Percentiles rank a stretch among this genome's conserved stretches.
These are phyloP conservation scores for Rhizoglyphus robini DNA, from an alignment of 1,140 invertebrate genomes.

Conservation along the genomic window DNA sequence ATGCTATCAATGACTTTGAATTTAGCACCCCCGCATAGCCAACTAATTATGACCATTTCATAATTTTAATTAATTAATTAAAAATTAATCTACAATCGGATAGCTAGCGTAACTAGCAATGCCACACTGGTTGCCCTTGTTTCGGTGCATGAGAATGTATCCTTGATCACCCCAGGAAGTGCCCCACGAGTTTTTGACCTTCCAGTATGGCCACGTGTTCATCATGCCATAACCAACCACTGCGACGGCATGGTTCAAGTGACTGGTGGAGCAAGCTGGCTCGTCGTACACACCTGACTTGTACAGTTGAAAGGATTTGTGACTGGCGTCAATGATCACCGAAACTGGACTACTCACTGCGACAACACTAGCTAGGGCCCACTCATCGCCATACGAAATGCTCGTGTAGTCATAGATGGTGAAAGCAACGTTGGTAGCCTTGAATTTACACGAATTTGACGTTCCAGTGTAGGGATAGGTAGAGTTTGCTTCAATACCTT, in stretches of 20 bases:
- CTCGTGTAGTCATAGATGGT: slow-evolving; percentile 21
- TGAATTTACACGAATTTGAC: slow-evolving; percentile 48
- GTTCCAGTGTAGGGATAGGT: slow-evolving; percentile 35
- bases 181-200: slow-evolving; percentile 58
- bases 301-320: slow-evolving; percentile 55
- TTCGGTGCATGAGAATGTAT: slow-evolving; percentile 34
- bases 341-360: slow-evolving; percentile 43
- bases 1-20: too few relatives aligned
- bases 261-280: slow-evolving; percentile 47
- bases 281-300: slow-evolving; percentile 48
- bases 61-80: too few relatives aligned
- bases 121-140: slow-evolving; percentile 34
- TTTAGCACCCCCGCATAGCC: too few relatives aligned
- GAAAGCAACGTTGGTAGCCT: slow-evolving; percentile 40
- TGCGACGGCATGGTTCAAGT: slow-evolving; percentile 76
- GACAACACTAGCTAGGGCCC: slow-evolving; percentile 36
- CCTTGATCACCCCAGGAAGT: slow-evolving; percentile 27
- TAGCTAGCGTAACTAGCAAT: slow-evolving; percentile 33
- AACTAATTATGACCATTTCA: too few relatives aligned
- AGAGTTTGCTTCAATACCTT: slow-evolving; percentile 40
- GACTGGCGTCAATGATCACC: slow-evolving; percentile 48
- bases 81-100: too few relatives aligned
- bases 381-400: slow-evolving; percentile 29
- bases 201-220: slow-evolving; percentile 54
- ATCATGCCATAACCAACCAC: slow-evolving; percentile 65